phyloP scores from a whole-genome alignment of 2,888 invertebrate species.

The Mythimna loreyi region DNA sequence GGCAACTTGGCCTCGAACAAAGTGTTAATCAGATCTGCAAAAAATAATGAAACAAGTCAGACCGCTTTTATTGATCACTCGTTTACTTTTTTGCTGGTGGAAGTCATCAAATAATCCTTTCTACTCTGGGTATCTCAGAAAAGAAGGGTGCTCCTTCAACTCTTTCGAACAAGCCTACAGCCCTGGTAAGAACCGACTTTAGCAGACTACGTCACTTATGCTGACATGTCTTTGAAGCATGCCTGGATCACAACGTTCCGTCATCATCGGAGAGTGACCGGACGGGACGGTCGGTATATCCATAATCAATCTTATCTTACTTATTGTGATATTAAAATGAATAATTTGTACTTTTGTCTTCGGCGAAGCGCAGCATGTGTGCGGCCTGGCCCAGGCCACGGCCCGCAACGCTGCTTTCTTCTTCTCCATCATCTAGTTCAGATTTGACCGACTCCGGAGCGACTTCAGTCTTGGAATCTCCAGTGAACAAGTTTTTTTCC shows the following conservation, averaged over 20 bases:
- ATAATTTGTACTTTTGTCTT: constrained; percentile 65
- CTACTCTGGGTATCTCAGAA: too few species aligned
- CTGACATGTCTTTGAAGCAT: too few species aligned
- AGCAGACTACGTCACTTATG: too few species aligned
- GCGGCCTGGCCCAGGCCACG: constrained; percentile 63
- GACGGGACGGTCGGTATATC: too few species aligned
- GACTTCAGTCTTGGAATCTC: not conserved
- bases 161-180: too few species aligned
- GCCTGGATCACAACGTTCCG: too few species aligned
- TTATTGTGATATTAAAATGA: not conserved
- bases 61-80: not conserved
- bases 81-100: too few species aligned
- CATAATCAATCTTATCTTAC: too few species aligned
- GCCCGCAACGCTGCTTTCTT: constrained; percentile 10
- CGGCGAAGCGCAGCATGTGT: constrained; percentile 71
- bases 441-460: not conserved
- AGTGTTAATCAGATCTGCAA: constrained; percentile 67
- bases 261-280: too few species aligned
- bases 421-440: not conserved
- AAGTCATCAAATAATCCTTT: too few species aligned
- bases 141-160: too few species aligned
- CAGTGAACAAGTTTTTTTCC: not conserved
- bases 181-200: too few species aligned
- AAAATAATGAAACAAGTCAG: not conserved
- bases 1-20: constrained; percentile 67